Conservation (phyloP, 1,140 invertebrate genomes). For the Octopus bimaculoides region DNA sequence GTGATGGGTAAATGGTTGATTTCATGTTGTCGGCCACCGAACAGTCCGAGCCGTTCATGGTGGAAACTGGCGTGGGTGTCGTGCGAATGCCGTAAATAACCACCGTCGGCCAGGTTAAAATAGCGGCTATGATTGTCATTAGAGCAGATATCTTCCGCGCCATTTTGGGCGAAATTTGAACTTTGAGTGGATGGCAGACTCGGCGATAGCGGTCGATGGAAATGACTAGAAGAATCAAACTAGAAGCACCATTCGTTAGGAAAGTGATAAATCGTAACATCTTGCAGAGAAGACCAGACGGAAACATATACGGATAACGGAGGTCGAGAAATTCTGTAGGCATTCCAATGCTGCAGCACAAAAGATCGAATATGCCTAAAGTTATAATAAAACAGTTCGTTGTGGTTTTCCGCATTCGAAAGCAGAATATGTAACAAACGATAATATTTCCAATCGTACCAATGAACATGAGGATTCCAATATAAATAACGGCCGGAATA, state of each 20-base stretch:
- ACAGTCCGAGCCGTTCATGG: conserved; percentile 25
- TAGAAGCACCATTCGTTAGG: conserved; percentile 24
- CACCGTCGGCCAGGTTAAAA: conserved; percentile 26
- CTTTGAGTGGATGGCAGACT: conserved; percentile 28
- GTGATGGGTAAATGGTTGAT: conserved; percentile 18
- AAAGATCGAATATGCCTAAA: conserved; percentile 38
- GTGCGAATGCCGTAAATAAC: conserved; percentile 26
- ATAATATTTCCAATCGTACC: conserved; percentile 34
- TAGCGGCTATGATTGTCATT: conserved; percentile 14
- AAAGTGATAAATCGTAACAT: conserved; percentile 27
- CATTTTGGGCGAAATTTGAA: conserved; percentile 21
- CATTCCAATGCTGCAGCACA: conserved; percentile 33
- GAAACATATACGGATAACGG: conserved; percentile 27
- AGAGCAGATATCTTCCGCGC: conserved; percentile 21
- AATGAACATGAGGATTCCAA: conserved; percentile 30
- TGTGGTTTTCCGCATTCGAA: conserved; percentile 25
- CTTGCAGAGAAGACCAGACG: conserved; percentile 22
- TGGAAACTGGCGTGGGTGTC: conserved; percentile 4
- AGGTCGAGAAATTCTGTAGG: conserved; percentile 30
- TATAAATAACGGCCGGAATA: conserved; percentile 27
- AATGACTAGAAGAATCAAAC: conserved; percentile 26
- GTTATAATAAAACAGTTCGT: conserved; percentile 33
- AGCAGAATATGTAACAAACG: conserved; percentile 32
- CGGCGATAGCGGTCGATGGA: conserved; percentile 31
- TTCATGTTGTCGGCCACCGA: conserved; percentile 24